These are phyloP conservation scores for Cephus pulcher DNA, from an alignment of 2,888 invertebrate species.

Conservation along the genomic window DNA sequence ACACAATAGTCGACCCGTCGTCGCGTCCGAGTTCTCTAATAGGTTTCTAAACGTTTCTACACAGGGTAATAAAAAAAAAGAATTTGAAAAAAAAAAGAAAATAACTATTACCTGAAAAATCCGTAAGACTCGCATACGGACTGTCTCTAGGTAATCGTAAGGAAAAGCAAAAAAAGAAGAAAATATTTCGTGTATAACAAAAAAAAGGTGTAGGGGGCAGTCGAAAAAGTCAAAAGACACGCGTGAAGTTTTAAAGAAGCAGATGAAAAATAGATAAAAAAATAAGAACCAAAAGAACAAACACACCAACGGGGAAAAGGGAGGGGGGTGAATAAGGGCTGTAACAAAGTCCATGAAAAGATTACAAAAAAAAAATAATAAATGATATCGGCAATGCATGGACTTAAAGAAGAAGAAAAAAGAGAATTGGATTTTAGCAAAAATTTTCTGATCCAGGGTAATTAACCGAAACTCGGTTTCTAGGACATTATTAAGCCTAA, in stretches of 20 bases:
- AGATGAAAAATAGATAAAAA: conserved; percentile 22
- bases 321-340: not conserved
- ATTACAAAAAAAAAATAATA: not conserved
- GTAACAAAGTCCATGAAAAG: not conserved
- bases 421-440: conserved; percentile 57
- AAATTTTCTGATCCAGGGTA: conserved; percentile 64
- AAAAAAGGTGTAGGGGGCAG: conserved; percentile 10
- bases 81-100: conserved; percentile 21
- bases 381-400: conserved; percentile 1
- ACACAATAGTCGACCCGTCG: conserved; percentile 11
- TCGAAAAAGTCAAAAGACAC: conserved; percentile 18
- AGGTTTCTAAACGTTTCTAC: conserved; percentile 53
- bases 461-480: conserved; percentile 57
- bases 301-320: conserved; percentile 1
- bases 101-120: conserved; percentile 49
- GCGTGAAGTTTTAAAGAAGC: conserved; percentile 34
- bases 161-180: conserved; percentile 36
- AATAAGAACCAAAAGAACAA: conserved; percentile 13
- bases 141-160: conserved; percentile 48
- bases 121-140: conserved; percentile 43
- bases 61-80: conserved; percentile 60
- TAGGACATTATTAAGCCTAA: conserved; percentile 32
- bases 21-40: conserved; percentile 41
- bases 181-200: conserved; percentile 55
- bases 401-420: conserved; percentile 37